Evolutionary conservation across 2,888 invertebrate genomes (phyloP).

Genomic region (Morpho deidamia): DNA sequence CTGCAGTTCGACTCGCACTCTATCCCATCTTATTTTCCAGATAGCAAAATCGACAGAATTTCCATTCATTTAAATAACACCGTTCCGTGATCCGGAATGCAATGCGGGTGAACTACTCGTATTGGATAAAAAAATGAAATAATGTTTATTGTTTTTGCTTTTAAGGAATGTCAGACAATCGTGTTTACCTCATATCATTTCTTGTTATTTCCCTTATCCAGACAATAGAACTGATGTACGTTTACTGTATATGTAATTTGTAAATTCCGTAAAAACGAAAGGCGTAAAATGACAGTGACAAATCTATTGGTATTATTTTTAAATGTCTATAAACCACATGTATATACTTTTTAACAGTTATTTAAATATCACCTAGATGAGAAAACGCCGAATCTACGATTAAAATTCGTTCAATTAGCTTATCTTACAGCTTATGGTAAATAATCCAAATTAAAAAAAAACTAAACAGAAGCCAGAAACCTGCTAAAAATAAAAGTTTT

Average conservation of each 20-base stretch:
- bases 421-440: too few relatives aligned
- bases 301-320: conserved; percentile 20
- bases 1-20: conserved; percentile 50
- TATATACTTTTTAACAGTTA: too few relatives aligned
- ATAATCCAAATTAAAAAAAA: too few relatives aligned
- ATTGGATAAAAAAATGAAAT: conserved; percentile 1
- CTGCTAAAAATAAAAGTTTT: too few relatives aligned
- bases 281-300: conserved; percentile 6
- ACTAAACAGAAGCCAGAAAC: too few relatives aligned
- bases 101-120: background rate
- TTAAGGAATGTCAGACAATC: conserved; percentile 11
- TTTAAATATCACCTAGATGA: too few relatives aligned
- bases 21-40: conserved; percentile 61
- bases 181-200: conserved; percentile 6
- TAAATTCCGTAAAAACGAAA: background rate
- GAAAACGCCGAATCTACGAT: too few relatives aligned
- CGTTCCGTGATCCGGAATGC: too few relatives aligned
- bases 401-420: too few relatives aligned
- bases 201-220: conserved; percentile 1
- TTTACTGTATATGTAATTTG: background rate
- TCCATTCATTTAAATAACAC: conserved; percentile 28
- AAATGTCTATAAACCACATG: too few relatives aligned
- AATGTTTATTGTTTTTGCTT: conserved; percentile 13
- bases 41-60: conserved; percentile 45
- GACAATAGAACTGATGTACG: background rate